Evolutionary conservation across 2,797 vertebrate genomes (phyloP).

Genomic region (Microctenopoma steveboyesi): DNA sequence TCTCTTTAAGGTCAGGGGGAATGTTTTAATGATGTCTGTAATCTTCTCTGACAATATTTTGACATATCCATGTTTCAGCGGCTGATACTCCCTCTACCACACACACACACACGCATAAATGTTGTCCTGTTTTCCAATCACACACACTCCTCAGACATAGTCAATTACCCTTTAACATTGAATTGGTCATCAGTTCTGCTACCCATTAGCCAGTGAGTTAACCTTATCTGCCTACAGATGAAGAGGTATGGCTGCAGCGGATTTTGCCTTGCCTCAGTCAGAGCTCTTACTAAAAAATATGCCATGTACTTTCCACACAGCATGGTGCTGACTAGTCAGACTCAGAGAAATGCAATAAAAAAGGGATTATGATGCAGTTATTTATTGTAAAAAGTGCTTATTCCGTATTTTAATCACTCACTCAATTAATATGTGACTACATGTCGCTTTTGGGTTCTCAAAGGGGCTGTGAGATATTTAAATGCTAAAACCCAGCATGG

Average conservation of each 20-base stretch:
- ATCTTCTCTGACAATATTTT: conserved; percentile 56
- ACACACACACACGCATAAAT: conserved; percentile 13
- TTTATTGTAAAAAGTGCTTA: conserved; percentile 65
- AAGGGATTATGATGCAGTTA: conserved; percentile 73
- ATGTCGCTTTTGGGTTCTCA: conserved; percentile 44
- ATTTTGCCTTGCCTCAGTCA: conserved; percentile 44
- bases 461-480: conserved; percentile 43
- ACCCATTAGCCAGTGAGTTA: conserved; percentile 76
- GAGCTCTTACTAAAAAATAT: conserved; percentile 56
- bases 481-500: conserved; percentile 62
- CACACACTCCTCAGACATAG: conserved; percentile 50
- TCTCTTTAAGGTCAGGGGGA: conserved; percentile 54
- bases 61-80: conserved; percentile 31
- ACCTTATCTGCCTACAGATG: conserved; percentile 77
- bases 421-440: conserved; percentile 56
- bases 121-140: conserved; percentile 26
- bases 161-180: conserved; percentile 82
- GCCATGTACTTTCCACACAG: conserved; percentile 70
- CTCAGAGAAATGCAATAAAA: conserved; percentile 79
- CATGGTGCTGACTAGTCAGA: conserved; percentile 59
- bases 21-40: conserved; percentile 59
- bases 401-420: conserved; percentile 63
- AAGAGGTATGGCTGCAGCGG: conserved; percentile 58
- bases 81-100: conserved; percentile 18
- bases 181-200: conserved; percentile 62